Conservation (phyloP, 2,888 invertebrate species). For the Chesias legatella region DNA sequence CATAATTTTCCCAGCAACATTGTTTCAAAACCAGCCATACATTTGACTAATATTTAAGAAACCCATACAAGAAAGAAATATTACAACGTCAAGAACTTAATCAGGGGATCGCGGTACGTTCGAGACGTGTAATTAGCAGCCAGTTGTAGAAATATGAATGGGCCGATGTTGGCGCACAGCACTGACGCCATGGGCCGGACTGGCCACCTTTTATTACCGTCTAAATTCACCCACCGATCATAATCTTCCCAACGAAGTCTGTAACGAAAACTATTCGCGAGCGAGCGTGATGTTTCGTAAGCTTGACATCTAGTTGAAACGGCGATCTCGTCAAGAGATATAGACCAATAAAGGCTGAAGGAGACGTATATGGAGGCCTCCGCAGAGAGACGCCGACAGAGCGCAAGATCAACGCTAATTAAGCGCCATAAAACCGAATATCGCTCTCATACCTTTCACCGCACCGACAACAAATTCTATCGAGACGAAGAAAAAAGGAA, state of each 20-base stretch:
- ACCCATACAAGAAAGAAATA: slow-evolving; percentile 45
- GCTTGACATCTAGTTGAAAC: slow-evolving; percentile 58
- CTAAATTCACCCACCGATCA: slow-evolving; percentile 26
- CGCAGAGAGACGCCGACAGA: slow-evolving; percentile 52
- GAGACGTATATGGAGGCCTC: slow-evolving; percentile 55
- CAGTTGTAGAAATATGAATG: slow-evolving; percentile 73
- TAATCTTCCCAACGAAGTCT: slow-evolving; percentile 17
- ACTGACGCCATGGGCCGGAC: slow-evolving; percentile 43
- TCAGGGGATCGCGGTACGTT: slow-evolving; percentile 48
- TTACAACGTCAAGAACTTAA: slow-evolving; percentile 64
- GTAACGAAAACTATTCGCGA: slow-evolving; percentile 25
- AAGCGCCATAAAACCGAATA: slow-evolving; percentile 74
- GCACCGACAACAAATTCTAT: slow-evolving; percentile 52
- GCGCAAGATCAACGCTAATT: slow-evolving; percentile 72
- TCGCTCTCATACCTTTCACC: slow-evolving; percentile 68
- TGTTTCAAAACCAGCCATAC: slow-evolving; percentile 25
- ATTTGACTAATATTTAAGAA: slow-evolving; percentile 15
- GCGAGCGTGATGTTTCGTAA: slow-evolving; percentile 28
- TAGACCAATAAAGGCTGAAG: slow-evolving; percentile 57
- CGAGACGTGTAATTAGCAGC: slow-evolving; percentile 63
- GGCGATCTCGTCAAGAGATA: slow-evolving; percentile 53
- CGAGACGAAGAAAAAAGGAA: slow-evolving; percentile 53
- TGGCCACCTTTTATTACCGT: slow-evolving; percentile 32
- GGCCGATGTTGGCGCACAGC: slow-evolving; percentile 45
- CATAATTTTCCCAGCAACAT: slow-evolving; percentile 36